These are phyloP conservation scores for Achlya flavicornis DNA, from an alignment of 2,888 invertebrate genomes.

Conservation along the genomic window DNA sequence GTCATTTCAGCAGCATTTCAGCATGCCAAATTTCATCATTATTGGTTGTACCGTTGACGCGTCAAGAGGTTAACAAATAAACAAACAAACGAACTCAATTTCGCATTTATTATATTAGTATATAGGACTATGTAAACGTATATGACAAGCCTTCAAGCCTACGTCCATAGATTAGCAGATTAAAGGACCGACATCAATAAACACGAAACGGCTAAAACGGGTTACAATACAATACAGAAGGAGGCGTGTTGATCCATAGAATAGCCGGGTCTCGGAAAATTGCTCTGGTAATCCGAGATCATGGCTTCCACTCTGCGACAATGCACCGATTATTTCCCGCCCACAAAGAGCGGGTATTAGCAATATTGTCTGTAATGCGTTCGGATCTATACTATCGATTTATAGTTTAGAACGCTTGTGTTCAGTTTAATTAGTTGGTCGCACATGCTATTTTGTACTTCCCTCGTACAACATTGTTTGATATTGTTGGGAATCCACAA, in stretches of 20 bases:
- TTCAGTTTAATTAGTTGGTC: conserved; percentile 14
- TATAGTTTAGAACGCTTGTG: background rate
- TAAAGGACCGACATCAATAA: conserved; percentile 27
- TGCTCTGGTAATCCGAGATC: conserved; percentile 40
- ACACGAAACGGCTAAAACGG: conserved; percentile 6
- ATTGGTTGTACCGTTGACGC: no score
- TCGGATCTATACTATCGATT: conserved; percentile 7
- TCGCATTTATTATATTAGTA: no score
- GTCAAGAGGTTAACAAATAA: no score
- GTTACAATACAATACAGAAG: conserved; percentile 9
- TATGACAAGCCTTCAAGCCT: conserved; percentile 32
- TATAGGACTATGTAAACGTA: background rate
- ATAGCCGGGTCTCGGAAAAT: conserved; percentile 24
- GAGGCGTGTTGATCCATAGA: conserved; percentile 1
- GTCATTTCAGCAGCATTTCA: no score
- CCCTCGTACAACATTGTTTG: background rate
- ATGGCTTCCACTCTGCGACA: conserved; percentile 31
- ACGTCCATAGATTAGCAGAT: conserved; percentile 39
- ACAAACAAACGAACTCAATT: no score
- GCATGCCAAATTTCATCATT: no score
- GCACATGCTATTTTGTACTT: background rate
- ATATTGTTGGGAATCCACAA: background rate
- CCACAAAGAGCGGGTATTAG: conserved; percentile 33
- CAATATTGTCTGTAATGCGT: conserved; percentile 19
- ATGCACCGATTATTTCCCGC: conserved; percentile 36